Evolutionary conservation across 2,113 vertebrate species (phyloP).

Genomic region (Tachycineta bicolor): DNA sequence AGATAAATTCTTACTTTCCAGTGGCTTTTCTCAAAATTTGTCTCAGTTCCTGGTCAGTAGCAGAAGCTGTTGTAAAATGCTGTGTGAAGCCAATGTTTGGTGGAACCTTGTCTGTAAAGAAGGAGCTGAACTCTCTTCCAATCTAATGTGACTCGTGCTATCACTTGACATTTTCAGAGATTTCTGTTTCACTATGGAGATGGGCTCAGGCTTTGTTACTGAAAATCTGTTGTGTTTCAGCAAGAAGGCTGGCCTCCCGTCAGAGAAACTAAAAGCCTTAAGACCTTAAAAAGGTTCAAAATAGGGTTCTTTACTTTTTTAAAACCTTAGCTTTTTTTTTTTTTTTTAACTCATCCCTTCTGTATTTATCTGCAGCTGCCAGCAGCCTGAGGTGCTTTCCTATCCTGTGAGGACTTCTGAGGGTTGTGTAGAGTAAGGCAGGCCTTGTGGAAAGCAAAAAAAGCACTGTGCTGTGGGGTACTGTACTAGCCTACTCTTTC

Average conservation of each 20-base stretch:
- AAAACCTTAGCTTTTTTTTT: neutral
- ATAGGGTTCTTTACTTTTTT: neutral
- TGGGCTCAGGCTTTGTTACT: neutral
- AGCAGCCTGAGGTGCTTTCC: neutral
- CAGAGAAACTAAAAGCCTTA: constrained; percentile 8
- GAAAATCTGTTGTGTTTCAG: neutral
- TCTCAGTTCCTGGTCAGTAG: neutral
- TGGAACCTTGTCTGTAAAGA: neutral
- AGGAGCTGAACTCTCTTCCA: neutral
- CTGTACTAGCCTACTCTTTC: neutral
- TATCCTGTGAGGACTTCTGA: neutral
- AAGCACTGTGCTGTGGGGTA: neutral
- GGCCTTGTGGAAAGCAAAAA: neutral
- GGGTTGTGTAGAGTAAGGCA: neutral
- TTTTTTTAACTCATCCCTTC: neutral
- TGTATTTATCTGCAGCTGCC: neutral
- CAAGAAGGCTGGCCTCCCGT: neutral
- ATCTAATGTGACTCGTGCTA: neutral
- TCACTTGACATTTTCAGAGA: neutral
- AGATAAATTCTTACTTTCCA: neutral
- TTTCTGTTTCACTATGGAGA: neutral
- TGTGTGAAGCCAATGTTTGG: neutral
- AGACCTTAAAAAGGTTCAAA: neutral
- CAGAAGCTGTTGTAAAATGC: neutral
- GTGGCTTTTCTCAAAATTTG: neutral